A percentile compares a stretch with the other conserved stretches of the same genome.
Evolutionary conservation across 2,888 invertebrate genomes (phyloP).

Genomic region (Ormyrus thymus): DNA sequence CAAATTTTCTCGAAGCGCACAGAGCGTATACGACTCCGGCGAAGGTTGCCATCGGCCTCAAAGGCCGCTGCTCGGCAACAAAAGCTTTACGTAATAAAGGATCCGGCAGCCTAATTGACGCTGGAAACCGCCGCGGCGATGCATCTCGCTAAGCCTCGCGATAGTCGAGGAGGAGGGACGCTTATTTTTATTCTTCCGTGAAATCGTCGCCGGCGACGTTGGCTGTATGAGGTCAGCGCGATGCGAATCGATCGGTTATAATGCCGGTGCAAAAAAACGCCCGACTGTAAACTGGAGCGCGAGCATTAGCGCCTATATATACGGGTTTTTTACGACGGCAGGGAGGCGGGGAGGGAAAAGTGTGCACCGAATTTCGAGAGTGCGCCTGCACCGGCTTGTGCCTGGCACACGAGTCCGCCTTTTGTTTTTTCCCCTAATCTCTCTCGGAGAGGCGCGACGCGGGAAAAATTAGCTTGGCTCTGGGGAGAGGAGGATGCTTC

Average conservation of each 20-base stretch:
- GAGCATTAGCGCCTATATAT: background rate
- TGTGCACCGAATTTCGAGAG: background rate
- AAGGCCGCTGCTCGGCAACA: too few relatives aligned
- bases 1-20: too few relatives aligned
- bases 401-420: slow-evolving; percentile 7
- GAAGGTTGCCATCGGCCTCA: too few relatives aligned
- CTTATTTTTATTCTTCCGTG: slow-evolving; percentile 47
- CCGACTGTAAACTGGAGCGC: slow-evolving; percentile 42
- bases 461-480: background rate
- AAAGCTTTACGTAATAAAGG: too few relatives aligned
- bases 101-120: too few relatives aligned
- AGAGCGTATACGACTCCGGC: too few relatives aligned
- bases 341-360: background rate
- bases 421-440: background rate
- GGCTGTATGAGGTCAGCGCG: slow-evolving; percentile 41
- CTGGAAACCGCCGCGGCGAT: too few relatives aligned
- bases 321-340: too few relatives aligned
- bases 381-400: background rate
- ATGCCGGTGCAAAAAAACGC: slow-evolving; percentile 16
- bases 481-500: background rate
- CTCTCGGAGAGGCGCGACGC: background rate
- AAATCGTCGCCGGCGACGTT: slow-evolving; percentile 37
- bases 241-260: slow-evolving; percentile 44
- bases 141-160: too few relatives aligned
- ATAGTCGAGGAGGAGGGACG: background rate